Evolutionary conservation across 2,888 invertebrate species (phyloP), one percentile per base, ranked within the genome.

Genomic region (Cepaea hortensis): DNA sequence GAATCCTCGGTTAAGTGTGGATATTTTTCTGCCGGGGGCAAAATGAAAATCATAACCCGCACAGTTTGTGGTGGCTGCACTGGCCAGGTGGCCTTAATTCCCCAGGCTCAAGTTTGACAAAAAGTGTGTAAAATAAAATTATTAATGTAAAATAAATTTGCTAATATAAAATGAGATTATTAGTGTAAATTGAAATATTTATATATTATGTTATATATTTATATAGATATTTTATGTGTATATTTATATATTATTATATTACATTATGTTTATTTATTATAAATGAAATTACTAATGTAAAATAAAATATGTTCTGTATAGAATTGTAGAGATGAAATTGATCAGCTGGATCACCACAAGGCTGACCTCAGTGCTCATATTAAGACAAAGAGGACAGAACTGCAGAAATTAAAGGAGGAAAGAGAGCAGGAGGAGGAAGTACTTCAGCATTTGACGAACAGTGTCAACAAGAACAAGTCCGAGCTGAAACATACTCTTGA

Each of bases 401-500:
- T 92, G 35, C 90, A 91, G 76, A 91, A 91, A 77, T 46, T 92
- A 7, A 92, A 91, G 85, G 91, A 91, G 46, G 92, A 92, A 76
- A 90, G 91, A 9, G 91, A 92, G 83, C 91, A 92, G 72, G 93
- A 93, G 84, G 92, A 93, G 83, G 92, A 91, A 87, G 91, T 92
- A 55, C 88, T 92, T 61, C 91, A 93, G 89, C 91, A 91, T 87
- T 89, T 94, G n/a, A 89, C 91, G 7, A 90, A 88, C 81, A 88
- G 91, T 23, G 91, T 93, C 81, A 92, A 90, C 89, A 92, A 92
- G 88, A 91, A 92, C 88, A 93, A 92, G 87, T 84, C 92, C 4
- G 93, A 93, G 85, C 89, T 93, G 82, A 93, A 92, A 87, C 93
- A 92, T 84, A 90, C 91, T 55, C 91, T 90, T 84, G 93, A 93